Evolutionary conservation across 2,888 invertebrate genomes (phyloP).

Genomic region (Leptinotarsa juncta): DNA sequence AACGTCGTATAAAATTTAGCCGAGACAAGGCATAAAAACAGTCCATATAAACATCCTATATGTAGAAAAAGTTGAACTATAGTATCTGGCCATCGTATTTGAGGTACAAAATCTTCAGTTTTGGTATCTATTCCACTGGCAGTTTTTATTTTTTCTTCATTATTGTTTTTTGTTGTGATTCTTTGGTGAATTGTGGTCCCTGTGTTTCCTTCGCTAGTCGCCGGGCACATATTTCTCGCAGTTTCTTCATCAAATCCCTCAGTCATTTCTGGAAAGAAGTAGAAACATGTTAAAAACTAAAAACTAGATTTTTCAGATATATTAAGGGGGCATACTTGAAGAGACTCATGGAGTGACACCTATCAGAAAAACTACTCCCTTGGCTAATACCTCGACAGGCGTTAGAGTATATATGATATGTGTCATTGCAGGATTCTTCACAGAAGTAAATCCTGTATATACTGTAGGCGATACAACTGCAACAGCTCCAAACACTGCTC

Average conservation of each 20-base stretch:
- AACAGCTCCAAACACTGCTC: too few species aligned
- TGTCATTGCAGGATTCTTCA: too few species aligned
- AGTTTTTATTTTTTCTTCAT: slow-evolving; percentile 32
- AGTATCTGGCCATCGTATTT: slow-evolving; percentile 80
- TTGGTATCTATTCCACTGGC: slow-evolving; percentile 30
- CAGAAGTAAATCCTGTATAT: too few species aligned
- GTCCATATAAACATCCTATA: slow-evolving; percentile 76
- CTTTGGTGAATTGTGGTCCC: slow-evolving; percentile 36
- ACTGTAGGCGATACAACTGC: too few species aligned
- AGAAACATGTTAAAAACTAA: not conserved
- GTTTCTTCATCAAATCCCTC: slow-evolving; percentile 41
- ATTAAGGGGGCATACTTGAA: not conserved
- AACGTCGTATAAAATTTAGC: slow-evolving; percentile 74
- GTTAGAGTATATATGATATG: too few species aligned
- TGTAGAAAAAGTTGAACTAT: slow-evolving; percentile 78
- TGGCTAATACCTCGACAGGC: too few species aligned
- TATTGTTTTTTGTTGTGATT: slow-evolving; percentile 34
- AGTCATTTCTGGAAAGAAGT: slow-evolving; percentile 46
- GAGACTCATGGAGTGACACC: not conserved
- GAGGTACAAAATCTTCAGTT: slow-evolving; percentile 68
- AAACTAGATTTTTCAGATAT: not conserved
- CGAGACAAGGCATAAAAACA: slow-evolving; percentile 73
- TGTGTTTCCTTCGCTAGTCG: slow-evolving; percentile 24
- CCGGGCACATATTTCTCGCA: slow-evolving; percentile 37
- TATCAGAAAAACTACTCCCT: too few species aligned